phyloP scores from a whole-genome alignment of 1,140 invertebrate species.

The Paralvinella palmiformis region DNA sequence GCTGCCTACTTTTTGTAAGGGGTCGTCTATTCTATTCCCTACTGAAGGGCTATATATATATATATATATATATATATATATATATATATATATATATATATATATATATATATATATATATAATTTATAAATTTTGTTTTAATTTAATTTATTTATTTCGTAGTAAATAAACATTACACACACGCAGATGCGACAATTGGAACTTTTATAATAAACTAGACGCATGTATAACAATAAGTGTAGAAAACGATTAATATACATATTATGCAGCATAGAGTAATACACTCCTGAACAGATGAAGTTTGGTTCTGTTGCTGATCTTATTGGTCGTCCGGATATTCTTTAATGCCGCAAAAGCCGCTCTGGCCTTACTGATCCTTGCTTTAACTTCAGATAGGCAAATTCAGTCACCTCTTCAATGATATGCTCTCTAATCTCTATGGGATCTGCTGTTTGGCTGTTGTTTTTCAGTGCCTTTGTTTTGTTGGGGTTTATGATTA shows the following conservation, averaged over 20 bases:
- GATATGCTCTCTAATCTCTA: background rate
- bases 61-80: too few relatives aligned
- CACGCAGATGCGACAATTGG: background rate
- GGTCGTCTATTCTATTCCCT: too few relatives aligned
- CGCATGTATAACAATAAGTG: background rate
- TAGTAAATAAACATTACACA: too few relatives aligned
- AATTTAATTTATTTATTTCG: too few relatives aligned
- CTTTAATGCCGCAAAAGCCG: background rate
- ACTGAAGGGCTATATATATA: too few relatives aligned
- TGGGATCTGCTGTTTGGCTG: background rate
- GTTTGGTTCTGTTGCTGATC: slow-evolving; percentile 1
- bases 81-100: slow-evolving; percentile 4
- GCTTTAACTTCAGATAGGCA: background rate
- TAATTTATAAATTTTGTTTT: too few relatives aligned
- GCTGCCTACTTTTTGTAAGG: too few relatives aligned
- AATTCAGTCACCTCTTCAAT: slow-evolving; percentile 3
- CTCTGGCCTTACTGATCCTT: background rate
- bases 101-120: slow-evolving; percentile 6
- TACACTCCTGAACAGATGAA: background rate
- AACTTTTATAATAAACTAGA: background rate
- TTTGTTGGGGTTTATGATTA: background rate
- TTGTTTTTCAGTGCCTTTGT: background rate
- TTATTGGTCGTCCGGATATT: slow-evolving; percentile 3
- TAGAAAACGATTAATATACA: background rate
- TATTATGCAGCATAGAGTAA: background rate